Percentiles rank a stretch among this genome's conserved stretches.
Conservation (phyloP, 2,113 vertebrate genomes). For the Tragelaphus buxtoni region DNA sequence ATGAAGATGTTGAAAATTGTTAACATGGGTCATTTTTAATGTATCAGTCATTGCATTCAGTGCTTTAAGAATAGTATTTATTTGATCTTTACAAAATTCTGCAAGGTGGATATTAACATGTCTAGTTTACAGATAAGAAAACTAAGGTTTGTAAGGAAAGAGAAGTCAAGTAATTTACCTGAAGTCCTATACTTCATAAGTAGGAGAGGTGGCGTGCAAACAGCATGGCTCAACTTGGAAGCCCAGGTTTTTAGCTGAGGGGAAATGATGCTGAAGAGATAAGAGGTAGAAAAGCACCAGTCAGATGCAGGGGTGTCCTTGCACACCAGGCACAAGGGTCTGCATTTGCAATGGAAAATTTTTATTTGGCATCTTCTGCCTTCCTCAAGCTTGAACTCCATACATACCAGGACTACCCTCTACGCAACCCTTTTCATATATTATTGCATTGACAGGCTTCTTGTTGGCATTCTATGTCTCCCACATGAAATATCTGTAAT, state of each 20-base stretch:
- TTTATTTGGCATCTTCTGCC: background rate
- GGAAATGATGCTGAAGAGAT: too few species aligned
- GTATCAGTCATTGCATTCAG: background rate
- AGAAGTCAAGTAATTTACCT: background rate
- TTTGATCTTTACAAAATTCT: background rate
- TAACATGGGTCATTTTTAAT: too few species aligned
- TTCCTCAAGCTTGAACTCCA: background rate
- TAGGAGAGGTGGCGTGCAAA: background rate
- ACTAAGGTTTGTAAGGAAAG: background rate
- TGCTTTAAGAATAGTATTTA: background rate
- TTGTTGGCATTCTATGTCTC: background rate
- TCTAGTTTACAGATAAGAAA: background rate
- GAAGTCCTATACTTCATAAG: background rate
- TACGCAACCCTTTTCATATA: accelerated
- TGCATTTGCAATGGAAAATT: too few species aligned
- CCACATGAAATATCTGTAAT: background rate
- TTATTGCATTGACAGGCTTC: background rate
- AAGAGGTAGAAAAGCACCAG: background rate
- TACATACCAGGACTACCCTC: accelerated
- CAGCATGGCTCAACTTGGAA: background rate
- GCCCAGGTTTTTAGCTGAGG: background rate
- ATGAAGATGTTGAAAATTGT: background rate
- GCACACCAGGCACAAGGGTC: too few species aligned
- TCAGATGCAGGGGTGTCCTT: background rate
- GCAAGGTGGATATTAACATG: background rate